Conservation (phyloP, 2,888 invertebrate species). For the Rhyacophila evoluta region DNA sequence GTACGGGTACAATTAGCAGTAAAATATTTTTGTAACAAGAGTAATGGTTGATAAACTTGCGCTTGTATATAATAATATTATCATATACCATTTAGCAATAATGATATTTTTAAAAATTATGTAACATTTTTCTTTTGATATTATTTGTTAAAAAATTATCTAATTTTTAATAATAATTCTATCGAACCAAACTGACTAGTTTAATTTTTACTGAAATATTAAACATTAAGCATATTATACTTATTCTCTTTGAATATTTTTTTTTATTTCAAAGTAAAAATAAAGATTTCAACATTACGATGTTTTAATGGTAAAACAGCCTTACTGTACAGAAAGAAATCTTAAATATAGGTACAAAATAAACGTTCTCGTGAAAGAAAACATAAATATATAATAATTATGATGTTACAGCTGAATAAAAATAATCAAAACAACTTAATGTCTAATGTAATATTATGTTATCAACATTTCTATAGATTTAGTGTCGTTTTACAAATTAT, state of each 20-base stretch:
- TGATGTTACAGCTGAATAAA: not conserved
- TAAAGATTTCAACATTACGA: not conserved
- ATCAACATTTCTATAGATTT: not conserved
- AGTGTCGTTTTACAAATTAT: not conserved
- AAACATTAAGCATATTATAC: not conserved
- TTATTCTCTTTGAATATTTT: not conserved
- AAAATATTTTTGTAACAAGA: conserved; percentile 25
- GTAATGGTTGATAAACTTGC: conserved; percentile 7
- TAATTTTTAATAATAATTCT: not conserved
- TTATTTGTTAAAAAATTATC: conserved; percentile 22
- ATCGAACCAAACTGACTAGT: not conserved
- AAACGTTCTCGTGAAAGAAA: not conserved
- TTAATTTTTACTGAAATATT: not conserved
- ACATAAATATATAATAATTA: not conserved
- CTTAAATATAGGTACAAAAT: conserved; percentile 13
- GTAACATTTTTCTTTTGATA: conserved; percentile 16
- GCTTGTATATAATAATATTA: conserved; percentile 5
- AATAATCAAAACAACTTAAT: not conserved
- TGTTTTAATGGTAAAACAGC: not conserved
- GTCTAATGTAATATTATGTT: not conserved
- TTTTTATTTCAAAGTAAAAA: not conserved
- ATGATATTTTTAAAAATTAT: conserved; percentile 22
- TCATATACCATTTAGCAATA: conserved; percentile 3
- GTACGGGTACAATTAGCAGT: conserved; percentile 27
- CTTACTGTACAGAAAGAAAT: not conserved